These are phyloP conservation scores for Eugnorisma glareosa DNA, from an alignment of 2,888 invertebrate species.

Conservation along the genomic window DNA sequence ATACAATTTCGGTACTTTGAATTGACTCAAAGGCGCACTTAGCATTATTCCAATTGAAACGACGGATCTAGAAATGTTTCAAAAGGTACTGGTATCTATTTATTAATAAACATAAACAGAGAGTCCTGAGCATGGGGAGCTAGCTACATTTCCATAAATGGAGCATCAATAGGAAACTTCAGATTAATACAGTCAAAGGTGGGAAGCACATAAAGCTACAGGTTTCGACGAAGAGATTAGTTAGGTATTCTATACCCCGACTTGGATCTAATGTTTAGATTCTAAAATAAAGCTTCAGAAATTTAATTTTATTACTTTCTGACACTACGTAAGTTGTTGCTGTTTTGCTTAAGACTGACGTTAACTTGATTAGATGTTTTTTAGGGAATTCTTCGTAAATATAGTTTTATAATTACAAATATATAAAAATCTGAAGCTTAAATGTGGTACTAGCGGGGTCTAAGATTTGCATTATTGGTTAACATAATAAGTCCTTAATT, in stretches of 20 bases:
- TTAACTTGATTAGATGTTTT: neutral
- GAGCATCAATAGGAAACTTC: neutral
- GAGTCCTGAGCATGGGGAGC: neutral
- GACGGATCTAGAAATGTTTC: conserved; percentile 6
- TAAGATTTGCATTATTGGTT: conserved; percentile 11
- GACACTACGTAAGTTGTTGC: neutral
- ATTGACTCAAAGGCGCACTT: neutral
- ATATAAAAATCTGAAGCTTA: too few relatives aligned
- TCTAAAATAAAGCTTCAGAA: conserved; percentile 8
- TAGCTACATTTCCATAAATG: neutral
- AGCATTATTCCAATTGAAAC: conserved; percentile 20
- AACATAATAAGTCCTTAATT: neutral
- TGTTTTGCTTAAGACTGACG: neutral
- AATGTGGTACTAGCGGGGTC: neutral
- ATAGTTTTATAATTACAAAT: too few relatives aligned
- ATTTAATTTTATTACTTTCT: neutral
- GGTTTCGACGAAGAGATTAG: conserved; percentile 9
- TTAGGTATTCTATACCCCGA: conserved; percentile 6
- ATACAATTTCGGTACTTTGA: neutral
- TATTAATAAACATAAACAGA: neutral
- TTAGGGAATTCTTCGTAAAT: neutral
- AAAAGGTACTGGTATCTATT: neutral
- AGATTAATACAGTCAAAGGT: neutral
- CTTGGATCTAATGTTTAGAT: conserved; percentile 1
- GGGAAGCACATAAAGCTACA: neutral